phyloP scores from a whole-genome alignment of 2,113 vertebrate species.

The Calidris pugnax region DNA sequence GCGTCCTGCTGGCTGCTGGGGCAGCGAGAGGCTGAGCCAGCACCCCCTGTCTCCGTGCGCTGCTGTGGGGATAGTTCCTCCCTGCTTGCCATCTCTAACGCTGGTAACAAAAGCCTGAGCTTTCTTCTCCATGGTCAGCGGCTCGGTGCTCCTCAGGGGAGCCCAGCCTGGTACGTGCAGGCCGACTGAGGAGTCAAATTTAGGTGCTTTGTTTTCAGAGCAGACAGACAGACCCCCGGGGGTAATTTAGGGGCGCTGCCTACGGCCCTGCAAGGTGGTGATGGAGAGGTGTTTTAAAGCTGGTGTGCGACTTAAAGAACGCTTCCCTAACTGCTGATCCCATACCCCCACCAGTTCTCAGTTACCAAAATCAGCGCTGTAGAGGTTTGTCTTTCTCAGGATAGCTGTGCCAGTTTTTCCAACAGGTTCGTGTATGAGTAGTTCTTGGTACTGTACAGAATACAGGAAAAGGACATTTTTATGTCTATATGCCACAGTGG shows the following conservation, averaged over 20 bases:
- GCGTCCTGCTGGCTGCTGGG: not conserved
- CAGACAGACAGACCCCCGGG: not conserved
- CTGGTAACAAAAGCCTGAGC: not conserved
- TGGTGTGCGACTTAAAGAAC: not conserved
- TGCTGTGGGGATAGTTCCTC: rapidly evolving
- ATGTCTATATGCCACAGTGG: not conserved
- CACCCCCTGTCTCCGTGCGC: not conserved
- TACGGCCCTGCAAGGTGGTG: not conserved
- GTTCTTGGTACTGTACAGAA: not conserved
- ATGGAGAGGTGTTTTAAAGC: not conserved
- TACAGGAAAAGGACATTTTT: not conserved
- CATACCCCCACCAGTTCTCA: not conserved
- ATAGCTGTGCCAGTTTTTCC: not conserved
- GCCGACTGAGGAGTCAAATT: not conserved
- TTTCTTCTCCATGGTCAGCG: rapidly evolving
- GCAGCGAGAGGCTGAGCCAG: not conserved
- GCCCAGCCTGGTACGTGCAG: not conserved
- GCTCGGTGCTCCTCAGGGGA: not conserved
- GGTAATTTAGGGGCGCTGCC: not conserved
- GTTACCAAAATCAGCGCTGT: not conserved
- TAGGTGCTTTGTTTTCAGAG: not conserved
- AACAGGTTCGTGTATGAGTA: not conserved
- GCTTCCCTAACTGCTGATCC: not conserved
- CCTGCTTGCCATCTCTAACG: not conserved
- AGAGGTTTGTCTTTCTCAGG: not conserved